A percentile compares a stretch with the other conserved stretches of the same genome.
Conservation (phyloP, 2,888 invertebrate species). For the Oligia fasciuncula region DNA sequence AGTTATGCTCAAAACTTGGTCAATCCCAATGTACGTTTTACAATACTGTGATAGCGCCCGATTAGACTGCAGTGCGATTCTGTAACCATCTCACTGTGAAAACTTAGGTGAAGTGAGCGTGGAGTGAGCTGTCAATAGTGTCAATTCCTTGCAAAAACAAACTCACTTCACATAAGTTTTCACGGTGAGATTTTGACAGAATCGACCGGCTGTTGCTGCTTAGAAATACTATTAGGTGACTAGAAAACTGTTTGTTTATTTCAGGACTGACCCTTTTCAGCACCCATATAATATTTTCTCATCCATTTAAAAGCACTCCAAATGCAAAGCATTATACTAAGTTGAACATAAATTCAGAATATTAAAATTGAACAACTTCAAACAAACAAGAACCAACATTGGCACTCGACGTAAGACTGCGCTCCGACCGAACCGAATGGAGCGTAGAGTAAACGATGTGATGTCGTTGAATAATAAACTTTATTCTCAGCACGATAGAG, state of each 20-base stretch:
- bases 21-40: not conserved
- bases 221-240: too few relatives aligned
- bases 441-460: not conserved
- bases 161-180: too few relatives aligned
- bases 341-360: constrained; percentile 44
- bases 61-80: too few relatives aligned
- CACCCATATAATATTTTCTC: constrained; percentile 18
- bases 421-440: constrained; percentile 22
- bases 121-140: too few relatives aligned
- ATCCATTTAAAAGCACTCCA: constrained; percentile 20
- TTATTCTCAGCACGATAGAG: constrained; percentile 23
- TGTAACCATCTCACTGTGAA: too few relatives aligned
- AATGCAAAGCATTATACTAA: constrained; percentile 35
- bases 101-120: too few relatives aligned
- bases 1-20: not conserved
- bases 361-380: constrained; percentile 47
- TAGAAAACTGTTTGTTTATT: too few relatives aligned
- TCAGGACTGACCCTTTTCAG: not conserved
- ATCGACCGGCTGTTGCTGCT: too few relatives aligned
- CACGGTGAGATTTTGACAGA: too few relatives aligned
- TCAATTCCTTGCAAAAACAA: too few relatives aligned
- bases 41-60: not conserved
- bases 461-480: constrained; percentile 18
- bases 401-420: constrained; percentile 47
- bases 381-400: constrained; percentile 54